Percentiles rank a stretch among this genome's conserved stretches.
phyloP scores from a whole-genome alignment of 2,113 vertebrate genomes.

The Urocitellus parryii region DNA sequence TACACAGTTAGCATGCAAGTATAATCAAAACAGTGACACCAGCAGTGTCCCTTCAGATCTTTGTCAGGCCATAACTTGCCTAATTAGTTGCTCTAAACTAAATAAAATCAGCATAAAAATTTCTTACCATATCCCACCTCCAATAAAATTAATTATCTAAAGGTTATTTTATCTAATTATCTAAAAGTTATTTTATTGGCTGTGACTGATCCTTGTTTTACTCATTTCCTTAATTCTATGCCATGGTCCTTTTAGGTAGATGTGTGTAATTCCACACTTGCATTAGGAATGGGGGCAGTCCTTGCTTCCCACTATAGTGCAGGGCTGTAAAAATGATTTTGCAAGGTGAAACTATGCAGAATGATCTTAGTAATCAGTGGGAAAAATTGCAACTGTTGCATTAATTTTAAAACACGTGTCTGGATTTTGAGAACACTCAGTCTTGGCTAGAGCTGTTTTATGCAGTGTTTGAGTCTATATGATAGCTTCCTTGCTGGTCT shows the following conservation, averaged over 20 bases:
- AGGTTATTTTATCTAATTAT: neutral
- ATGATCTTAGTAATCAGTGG: neutral
- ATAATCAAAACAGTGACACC: neutral
- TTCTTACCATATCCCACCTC: neutral
- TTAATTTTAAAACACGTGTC: neutral
- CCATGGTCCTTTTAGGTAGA: neutral
- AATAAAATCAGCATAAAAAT: constrained; percentile 43
- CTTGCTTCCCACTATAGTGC: neutral
- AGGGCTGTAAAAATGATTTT: neutral
- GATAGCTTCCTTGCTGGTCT: neutral
- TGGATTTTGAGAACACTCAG: neutral
- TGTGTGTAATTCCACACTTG: neutral
- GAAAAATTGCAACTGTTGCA: neutral
- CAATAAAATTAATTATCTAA: neutral
- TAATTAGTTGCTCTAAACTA: constrained; percentile 4
- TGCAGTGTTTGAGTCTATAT: neutral
- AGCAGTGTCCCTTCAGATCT: constrained; percentile 13
- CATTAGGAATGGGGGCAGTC: neutral
- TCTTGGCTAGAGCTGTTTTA: too few relatives aligned
- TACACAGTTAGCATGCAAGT: neutral
- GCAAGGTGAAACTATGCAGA: too few relatives aligned
- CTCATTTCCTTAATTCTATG: constrained; percentile 1
- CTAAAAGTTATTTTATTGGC: neutral
- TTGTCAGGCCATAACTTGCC: constrained; percentile 9
- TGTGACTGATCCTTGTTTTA: neutral